A percentile compares a stretch with the other conserved stretches of the same genome.
Evolutionary conservation across 1,140 invertebrate genomes (phyloP).

Genomic region (Drosophila tristis): DNA sequence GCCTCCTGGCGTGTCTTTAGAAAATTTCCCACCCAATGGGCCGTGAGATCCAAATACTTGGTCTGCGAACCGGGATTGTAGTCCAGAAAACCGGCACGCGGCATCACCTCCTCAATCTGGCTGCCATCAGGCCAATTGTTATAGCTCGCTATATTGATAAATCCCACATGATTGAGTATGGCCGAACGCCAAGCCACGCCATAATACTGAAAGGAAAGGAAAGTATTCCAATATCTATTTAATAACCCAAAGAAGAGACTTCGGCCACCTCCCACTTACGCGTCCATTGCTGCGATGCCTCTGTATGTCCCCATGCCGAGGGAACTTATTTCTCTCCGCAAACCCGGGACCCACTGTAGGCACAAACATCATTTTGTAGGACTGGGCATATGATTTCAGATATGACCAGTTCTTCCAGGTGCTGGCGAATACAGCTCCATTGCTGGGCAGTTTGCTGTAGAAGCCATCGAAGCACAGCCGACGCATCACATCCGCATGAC

Average conservation of each 20-base stretch:
- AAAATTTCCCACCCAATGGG: constrained; percentile 86
- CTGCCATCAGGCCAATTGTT: constrained; percentile 88
- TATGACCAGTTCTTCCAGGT: constrained; percentile 88
- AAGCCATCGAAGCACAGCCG: constrained; percentile 87
- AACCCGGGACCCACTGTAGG: constrained; percentile 87
- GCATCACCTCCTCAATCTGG: constrained; percentile 87
- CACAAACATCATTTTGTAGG: constrained; percentile 86
- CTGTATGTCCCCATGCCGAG: constrained; percentile 86
- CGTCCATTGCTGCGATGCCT: constrained; percentile 86
- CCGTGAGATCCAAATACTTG: constrained; percentile 87
- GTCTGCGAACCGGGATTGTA: constrained; percentile 86
- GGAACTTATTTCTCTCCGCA: constrained; percentile 86
- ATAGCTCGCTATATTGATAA: constrained; percentile 86
- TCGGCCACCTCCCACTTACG: constrained; percentile 30
- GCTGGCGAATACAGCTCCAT: constrained; percentile 87
- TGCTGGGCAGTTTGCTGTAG: constrained; percentile 87
- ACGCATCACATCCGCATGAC: constrained; percentile 76
- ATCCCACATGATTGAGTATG: constrained; percentile 85
- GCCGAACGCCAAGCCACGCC: constrained; percentile 86
- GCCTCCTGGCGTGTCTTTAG: constrained; percentile 77
- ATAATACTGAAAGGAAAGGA: constrained; percentile 83
- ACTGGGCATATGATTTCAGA: constrained; percentile 86
- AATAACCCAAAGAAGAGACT: not conserved
- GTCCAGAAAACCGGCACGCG: constrained; percentile 85
- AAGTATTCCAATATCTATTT: too few species aligned